phyloP scores from a whole-genome alignment of 2,113 vertebrate species.

The Pelmatolapia mariae region DNA sequence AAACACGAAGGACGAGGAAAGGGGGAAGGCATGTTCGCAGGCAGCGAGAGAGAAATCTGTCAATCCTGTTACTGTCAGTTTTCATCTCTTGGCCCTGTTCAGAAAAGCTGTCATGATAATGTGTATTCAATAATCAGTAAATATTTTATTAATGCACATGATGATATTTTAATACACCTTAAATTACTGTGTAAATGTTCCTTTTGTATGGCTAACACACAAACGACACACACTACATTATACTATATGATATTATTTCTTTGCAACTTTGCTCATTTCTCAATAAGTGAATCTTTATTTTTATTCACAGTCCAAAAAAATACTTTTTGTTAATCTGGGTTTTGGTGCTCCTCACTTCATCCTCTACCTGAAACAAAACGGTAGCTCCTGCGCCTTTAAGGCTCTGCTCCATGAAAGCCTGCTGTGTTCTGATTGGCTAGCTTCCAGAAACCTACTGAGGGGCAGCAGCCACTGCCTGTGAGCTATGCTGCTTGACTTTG shows the following conservation, averaged over 20 bases:
- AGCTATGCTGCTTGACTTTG: neutral
- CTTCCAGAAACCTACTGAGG: neutral
- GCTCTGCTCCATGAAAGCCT: neutral
- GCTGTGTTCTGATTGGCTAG: neutral
- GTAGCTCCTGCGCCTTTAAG: neutral
- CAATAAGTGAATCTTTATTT: neutral
- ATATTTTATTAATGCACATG: fast-evolving
- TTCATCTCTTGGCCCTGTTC: neutral
- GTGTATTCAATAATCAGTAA: neutral
- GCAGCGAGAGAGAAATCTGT: neutral
- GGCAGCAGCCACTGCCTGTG: neutral
- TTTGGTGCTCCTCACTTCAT: neutral
- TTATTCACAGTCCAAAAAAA: neutral
- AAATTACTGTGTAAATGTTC: neutral
- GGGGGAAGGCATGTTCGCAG: fast-evolving
- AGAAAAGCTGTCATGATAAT: neutral
- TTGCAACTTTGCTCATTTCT: neutral
- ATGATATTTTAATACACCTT: too few relatives aligned
- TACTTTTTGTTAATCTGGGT: neutral
- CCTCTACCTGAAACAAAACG: neutral
- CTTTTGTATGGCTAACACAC: neutral
- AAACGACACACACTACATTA: fast-evolving
- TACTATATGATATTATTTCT: fast-evolving
- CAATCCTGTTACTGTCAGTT: neutral
- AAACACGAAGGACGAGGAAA: neutral